Evolutionary conservation across 2,113 vertebrate genomes (phyloP).

Genomic region (Rafetus swinhoei): DNA sequence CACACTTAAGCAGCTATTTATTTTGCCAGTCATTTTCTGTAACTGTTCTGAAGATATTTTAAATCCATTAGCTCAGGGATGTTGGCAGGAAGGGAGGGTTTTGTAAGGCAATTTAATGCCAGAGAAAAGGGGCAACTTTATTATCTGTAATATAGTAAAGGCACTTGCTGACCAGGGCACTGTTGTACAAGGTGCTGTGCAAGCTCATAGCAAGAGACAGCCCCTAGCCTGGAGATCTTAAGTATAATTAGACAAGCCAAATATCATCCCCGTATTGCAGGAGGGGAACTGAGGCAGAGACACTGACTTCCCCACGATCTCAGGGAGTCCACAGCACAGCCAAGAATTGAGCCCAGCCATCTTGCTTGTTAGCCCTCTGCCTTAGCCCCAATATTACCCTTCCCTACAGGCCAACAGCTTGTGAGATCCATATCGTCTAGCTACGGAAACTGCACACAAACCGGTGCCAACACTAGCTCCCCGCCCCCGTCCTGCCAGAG

Average conservation of each 20-base stretch:
- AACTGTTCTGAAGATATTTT: not conserved
- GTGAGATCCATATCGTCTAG: not conserved
- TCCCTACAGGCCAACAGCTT: rapidly evolving
- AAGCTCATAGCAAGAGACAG: not conserved
- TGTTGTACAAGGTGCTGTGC: too few relatives aligned
- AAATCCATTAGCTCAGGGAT: not conserved
- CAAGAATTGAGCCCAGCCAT: not conserved
- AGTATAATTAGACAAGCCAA: not conserved
- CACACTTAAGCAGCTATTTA: not conserved
- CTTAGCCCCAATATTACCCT: not conserved
- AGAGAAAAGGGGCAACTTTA: not conserved
- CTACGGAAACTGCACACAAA: not conserved
- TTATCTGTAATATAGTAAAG: not conserved
- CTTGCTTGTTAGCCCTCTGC: not conserved
- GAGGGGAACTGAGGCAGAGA: not conserved
- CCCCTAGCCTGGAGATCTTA: not conserved
- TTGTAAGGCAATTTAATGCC: not conserved
- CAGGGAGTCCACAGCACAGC: not conserved
- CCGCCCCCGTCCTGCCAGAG: not conserved
- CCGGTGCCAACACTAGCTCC: too few relatives aligned
- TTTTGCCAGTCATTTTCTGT: not conserved
- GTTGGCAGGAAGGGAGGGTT: not conserved
- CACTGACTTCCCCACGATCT: rapidly evolving
- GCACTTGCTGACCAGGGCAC: not conserved
- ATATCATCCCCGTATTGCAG: not conserved